These are phyloP conservation scores for Ctenodactylus gundi DNA, from an alignment of 2,113 vertebrate genomes.

Conservation along the genomic window DNA sequence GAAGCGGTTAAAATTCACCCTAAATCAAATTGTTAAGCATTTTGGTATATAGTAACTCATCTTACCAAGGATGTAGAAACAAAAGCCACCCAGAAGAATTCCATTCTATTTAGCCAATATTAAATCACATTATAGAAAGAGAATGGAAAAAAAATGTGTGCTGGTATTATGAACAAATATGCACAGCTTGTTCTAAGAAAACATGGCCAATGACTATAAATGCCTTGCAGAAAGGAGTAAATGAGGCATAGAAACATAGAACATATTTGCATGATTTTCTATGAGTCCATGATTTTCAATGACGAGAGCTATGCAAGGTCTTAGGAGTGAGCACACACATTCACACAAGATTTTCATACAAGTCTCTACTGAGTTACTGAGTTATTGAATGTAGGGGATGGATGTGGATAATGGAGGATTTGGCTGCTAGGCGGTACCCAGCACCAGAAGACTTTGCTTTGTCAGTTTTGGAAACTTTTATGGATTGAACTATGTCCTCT, in stretches of 20 bases:
- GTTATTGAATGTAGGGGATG: not conserved
- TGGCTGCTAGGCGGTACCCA: not conserved
- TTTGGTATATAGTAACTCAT: not conserved
- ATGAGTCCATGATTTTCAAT: not conserved
- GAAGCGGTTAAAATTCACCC: constrained; percentile 8
- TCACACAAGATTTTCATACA: not conserved
- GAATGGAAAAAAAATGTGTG: not conserved
- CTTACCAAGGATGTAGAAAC: not conserved
- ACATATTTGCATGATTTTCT: not conserved
- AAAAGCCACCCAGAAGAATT: not conserved
- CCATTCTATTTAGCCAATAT: constrained; percentile 16
- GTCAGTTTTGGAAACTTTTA: not conserved
- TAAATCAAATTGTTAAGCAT: not conserved
- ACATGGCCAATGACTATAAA: not conserved
- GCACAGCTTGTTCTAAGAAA: not conserved
- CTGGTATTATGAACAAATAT: not conserved
- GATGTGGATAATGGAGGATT: not conserved
- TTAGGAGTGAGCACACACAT: not conserved
- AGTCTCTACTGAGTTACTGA: not conserved
- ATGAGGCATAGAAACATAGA: not conserved
- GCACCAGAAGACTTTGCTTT: not conserved
- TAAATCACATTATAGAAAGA: constrained; percentile 1
- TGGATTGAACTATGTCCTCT: not conserved
- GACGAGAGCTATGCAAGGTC: not conserved
- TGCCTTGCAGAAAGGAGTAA: not conserved